A percentile compares a stretch with the other conserved stretches of the same genome.
These are phyloP conservation scores for Amphilophus citrinellus DNA, from an alignment of 2,113 vertebrate genomes.

Conservation along the genomic window DNA sequence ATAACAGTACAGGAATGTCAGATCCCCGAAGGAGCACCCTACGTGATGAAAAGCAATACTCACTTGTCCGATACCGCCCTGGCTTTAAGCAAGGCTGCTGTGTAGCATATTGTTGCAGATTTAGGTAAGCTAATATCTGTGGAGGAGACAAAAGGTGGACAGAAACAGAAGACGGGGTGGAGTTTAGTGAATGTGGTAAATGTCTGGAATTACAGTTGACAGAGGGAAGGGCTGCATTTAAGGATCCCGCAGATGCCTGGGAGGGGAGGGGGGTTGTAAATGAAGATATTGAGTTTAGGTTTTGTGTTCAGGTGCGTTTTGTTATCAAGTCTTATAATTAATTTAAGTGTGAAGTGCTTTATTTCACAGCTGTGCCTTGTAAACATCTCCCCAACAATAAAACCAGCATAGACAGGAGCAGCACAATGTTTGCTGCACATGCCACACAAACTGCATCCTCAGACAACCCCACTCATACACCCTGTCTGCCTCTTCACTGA, in stretches of 20 bases:
- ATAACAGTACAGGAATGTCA: constrained; percentile 14
- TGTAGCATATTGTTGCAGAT: constrained; percentile 99
- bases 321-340: background rate
- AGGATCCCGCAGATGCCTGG: background rate
- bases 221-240: background rate
- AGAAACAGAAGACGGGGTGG: constrained; percentile 2
- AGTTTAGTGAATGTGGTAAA: background rate
- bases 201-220: constrained; percentile 28
- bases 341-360: background rate
- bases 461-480: background rate
- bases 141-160: constrained; percentile 70
- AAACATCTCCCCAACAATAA: background rate
- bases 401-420: background rate
- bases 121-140: constrained; percentile 99
- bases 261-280: background rate
- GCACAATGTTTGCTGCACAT: background rate
- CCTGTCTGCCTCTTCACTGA: background rate
- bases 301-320: constrained; percentile 9
- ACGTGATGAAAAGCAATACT: constrained; percentile 74
- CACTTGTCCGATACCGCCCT: constrained; percentile 99
- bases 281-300: background rate
- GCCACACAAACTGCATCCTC: background rate
- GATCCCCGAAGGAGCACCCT: background rate
- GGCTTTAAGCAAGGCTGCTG: constrained; percentile 98
- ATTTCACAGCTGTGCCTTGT: background rate